These are phyloP conservation scores for Myocastor coypus DNA, from an alignment of 2,113 vertebrate genomes.

Conservation along the genomic window DNA sequence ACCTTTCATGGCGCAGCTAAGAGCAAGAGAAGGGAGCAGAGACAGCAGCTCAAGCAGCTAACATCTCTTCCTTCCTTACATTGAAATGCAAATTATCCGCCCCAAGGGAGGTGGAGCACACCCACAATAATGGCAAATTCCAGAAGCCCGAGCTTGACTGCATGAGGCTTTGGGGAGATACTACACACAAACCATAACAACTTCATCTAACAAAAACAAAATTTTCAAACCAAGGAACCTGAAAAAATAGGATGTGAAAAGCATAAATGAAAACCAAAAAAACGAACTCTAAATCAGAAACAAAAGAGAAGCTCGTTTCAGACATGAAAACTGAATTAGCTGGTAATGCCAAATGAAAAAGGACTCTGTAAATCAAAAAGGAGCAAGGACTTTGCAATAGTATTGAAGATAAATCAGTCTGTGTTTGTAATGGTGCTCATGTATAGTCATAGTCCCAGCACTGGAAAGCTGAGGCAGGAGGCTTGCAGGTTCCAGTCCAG, in stretches of 20 bases:
- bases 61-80: too few species aligned
- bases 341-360: background rate
- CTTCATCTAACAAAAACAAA: background rate
- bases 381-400: background rate
- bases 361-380: background rate
- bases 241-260: background rate
- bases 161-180: too few species aligned
- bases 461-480: background rate
- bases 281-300: background rate
- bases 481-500: background rate
- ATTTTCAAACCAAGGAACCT: background rate
- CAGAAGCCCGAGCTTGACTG: too few species aligned
- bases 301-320: background rate
- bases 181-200: too few species aligned
- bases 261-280: background rate
- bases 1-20: too few species aligned
- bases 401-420: background rate
- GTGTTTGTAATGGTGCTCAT: background rate
- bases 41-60: too few species aligned
- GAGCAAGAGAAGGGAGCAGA: too few species aligned
- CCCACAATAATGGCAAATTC: too few species aligned
- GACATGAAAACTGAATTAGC: background rate
- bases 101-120: too few species aligned
- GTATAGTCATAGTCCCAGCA: background rate
- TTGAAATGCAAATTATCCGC: too few species aligned